Evolutionary conservation across 2,797 vertebrate genomes (phyloP).

Genomic region (Tachyglossus aculeatus): DNA sequence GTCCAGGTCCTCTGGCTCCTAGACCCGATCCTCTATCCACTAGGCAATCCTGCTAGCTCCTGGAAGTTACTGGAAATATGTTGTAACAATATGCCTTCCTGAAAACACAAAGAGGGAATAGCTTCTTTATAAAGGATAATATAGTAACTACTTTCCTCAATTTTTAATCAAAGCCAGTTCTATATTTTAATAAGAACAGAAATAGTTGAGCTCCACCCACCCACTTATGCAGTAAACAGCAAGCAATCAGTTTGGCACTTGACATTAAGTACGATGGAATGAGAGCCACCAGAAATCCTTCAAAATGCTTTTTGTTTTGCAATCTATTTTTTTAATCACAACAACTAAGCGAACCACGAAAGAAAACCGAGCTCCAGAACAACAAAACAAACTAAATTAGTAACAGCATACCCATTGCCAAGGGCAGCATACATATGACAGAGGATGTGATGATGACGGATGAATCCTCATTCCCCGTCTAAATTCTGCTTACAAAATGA

Average conservation of each 20-base stretch:
- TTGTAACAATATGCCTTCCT: neutral
- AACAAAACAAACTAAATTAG: conserved; percentile 72
- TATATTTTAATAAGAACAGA: conserved; percentile 39
- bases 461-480: conserved; percentile 58
- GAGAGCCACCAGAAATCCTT: conserved; percentile 55
- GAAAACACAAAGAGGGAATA: conserved; percentile 6
- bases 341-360: conserved; percentile 53
- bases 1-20: too few species aligned
- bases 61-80: conserved; percentile 11
- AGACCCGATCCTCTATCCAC: too few species aligned
- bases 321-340: conserved; percentile 53
- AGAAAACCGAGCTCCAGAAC: conserved; percentile 63
- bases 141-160: conserved; percentile 5
- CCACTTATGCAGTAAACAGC: conserved; percentile 58
- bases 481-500: conserved; percentile 68
- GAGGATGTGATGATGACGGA: conserved; percentile 73
- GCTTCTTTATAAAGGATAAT: conserved; percentile 23
- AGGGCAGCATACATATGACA: conserved; percentile 71
- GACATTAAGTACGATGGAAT: conserved; percentile 50
- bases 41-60: too few species aligned
- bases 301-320: conserved; percentile 59
- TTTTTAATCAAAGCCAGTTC: conserved; percentile 34
- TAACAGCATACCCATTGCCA: conserved; percentile 72
- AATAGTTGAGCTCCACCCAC: conserved; percentile 27
- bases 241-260: conserved; percentile 39